phyloP scores from a whole-genome alignment of 1,140 invertebrate genomes.

The Parapsyche elsis region DNA sequence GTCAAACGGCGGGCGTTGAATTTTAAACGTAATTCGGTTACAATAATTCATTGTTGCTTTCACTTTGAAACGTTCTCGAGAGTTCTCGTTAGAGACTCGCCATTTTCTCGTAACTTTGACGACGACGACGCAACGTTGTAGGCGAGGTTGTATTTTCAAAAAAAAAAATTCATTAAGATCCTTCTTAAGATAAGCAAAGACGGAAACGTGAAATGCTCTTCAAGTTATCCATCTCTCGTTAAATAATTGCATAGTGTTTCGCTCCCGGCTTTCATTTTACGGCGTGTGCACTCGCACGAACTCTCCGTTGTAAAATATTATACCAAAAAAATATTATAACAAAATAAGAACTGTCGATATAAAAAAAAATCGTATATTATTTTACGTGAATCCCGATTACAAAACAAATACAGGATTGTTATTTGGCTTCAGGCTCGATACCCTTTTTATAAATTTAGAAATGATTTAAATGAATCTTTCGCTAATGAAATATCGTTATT shows the following conservation, averaged over 20 bases:
- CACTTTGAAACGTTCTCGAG: constrained; percentile 7
- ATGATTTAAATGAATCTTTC: too few species aligned
- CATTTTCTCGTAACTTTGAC: neutral
- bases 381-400: too few species aligned
- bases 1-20: too few species aligned
- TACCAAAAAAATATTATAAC: too few species aligned
- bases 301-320: too few species aligned
- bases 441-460: too few species aligned
- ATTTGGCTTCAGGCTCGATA: too few species aligned
- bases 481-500: too few species aligned
- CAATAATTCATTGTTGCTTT: constrained; percentile 9
- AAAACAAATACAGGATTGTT: too few species aligned
- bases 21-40: neutral
- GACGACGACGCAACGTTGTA: neutral
- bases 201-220: neutral
- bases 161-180: constrained; percentile 9
- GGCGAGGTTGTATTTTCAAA: neutral
- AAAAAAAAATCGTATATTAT: too few species aligned
- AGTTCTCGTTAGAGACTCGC: neutral
- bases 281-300: too few species aligned
- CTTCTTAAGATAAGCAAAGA: neutral
- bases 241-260: constrained; percentile 10
- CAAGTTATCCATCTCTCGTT: constrained; percentile 15
- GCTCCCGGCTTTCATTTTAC: neutral
- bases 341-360: too few species aligned